Evolutionary conservation across 23 tunicate species (phyloP).

Genomic region (Phallusia fumigata): DNA sequence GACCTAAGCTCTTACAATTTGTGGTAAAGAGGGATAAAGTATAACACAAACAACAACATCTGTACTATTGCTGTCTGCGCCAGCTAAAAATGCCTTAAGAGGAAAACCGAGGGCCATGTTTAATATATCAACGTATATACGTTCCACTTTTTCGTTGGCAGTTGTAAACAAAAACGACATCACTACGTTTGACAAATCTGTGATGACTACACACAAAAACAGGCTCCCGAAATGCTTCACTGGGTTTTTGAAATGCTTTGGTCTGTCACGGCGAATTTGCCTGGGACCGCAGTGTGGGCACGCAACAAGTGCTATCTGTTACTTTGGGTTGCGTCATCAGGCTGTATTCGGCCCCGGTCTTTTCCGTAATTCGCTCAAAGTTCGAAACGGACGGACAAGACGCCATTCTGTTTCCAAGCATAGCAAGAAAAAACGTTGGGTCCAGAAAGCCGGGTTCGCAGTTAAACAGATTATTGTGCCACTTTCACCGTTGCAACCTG

Average conservation of each 20-base stretch:
- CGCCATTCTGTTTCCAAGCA: neutral
- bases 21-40: no score
- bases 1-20: no score
- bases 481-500: conserved; percentile 10
- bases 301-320: neutral
- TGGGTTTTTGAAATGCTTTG: neutral
- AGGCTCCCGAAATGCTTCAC: conserved; percentile 2
- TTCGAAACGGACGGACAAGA: neutral
- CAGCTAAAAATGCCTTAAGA: no score
- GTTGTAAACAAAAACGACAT: no score
- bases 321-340: conserved; percentile 4
- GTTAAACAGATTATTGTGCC: conserved; percentile 6
- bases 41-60: no score
- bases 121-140: no score
- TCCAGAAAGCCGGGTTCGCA: neutral
- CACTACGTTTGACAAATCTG: neutral
- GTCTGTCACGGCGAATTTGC: conserved; percentile 11
- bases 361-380: conserved; percentile 1
- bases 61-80: no score
- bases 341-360: neutral
- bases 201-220: conserved; percentile 2
- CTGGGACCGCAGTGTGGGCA: neutral
- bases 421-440: neutral
- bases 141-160: no score
- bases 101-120: no score